Evolutionary conservation across 1,140 invertebrate genomes (phyloP).

Genomic region (Anastatus disparis): DNA sequence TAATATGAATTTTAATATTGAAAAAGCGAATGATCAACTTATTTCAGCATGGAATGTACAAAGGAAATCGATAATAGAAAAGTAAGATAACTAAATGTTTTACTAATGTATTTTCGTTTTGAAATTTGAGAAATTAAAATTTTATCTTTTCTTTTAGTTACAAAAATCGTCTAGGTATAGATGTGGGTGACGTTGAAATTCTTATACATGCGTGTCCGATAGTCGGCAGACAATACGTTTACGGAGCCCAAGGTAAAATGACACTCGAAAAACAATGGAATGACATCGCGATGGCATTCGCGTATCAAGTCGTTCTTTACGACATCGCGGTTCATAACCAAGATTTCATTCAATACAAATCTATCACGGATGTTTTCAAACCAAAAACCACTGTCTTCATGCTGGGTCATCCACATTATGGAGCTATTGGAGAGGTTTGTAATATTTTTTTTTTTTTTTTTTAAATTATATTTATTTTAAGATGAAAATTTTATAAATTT

Average conservation of each 20-base stretch:
- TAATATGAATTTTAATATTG: slow-evolving; percentile 31
- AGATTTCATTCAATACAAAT: slow-evolving; percentile 61
- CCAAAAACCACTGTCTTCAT: slow-evolving; percentile 78
- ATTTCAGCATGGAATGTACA: slow-evolving; percentile 29
- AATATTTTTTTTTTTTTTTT: slow-evolving; percentile 29
- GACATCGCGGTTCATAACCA: slow-evolving; percentile 69
- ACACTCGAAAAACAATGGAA: slow-evolving; percentile 79
- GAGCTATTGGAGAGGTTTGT: slow-evolving; percentile 76
- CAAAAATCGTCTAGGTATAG: slow-evolving; percentile 75
- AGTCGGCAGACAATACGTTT: slow-evolving; percentile 73
- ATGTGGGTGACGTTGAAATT: slow-evolving; percentile 76
- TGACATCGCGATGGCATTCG: slow-evolving; percentile 69
- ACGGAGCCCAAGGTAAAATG: slow-evolving; percentile 69
- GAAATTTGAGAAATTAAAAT: too few species aligned
- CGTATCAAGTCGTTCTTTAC: slow-evolving; percentile 76
- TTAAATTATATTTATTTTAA: neutral
- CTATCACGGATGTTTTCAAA: slow-evolving; percentile 79
- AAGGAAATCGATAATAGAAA: slow-evolving; percentile 47
- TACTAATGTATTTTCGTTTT: too few species aligned
- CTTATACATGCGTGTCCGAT: slow-evolving; percentile 80
- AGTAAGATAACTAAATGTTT: slow-evolving; percentile 35
- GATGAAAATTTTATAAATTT: neutral
- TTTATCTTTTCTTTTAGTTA: slow-evolving; percentile 64
- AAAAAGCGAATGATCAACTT: slow-evolving; percentile 35
- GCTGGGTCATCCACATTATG: slow-evolving; percentile 83